Percentiles rank a stretch among this genome's conserved stretches.
These are phyloP conservation scores for Sakesphorus luctuosus DNA, from an alignment of 2,113 vertebrate species.

Conservation along the genomic window DNA sequence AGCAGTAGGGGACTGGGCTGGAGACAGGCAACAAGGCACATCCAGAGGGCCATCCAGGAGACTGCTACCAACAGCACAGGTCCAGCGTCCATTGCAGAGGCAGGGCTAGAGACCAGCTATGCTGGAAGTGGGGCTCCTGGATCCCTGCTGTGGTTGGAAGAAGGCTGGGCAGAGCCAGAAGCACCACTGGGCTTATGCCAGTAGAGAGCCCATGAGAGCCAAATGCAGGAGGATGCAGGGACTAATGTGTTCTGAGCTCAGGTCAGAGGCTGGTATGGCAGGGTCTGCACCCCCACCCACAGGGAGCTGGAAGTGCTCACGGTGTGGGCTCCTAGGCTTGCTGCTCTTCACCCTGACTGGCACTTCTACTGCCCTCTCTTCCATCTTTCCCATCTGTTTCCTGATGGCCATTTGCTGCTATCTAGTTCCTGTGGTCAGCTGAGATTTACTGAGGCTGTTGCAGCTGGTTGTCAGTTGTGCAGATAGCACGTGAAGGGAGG, in stretches of 20 bases:
- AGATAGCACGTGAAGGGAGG: background rate
- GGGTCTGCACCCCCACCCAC: fast-evolving
- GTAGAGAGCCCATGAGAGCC: fast-evolving
- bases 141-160: background rate
- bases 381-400: background rate
- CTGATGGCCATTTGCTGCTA: fast-evolving
- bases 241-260: fast-evolving
- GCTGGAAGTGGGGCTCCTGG: background rate
- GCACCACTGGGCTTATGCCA: background rate
- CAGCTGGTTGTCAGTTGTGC: background rate
- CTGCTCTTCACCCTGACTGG: background rate
- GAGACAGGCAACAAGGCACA: fast-evolving
- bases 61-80: background rate
- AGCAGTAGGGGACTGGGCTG: background rate
- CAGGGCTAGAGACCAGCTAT: background rate
- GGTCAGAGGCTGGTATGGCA: fast-evolving
- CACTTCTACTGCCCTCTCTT: background rate
- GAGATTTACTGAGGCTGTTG: background rate
- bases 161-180: background rate
- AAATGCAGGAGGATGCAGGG: fast-evolving
- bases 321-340: background rate
- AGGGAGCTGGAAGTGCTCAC: fast-evolving
- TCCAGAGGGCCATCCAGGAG: background rate
- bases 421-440: background rate
- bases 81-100: background rate